Evolutionary conservation across 2,797 vertebrate species (phyloP).

Genomic region (Xiphorhynchus erythropygius): DNA sequence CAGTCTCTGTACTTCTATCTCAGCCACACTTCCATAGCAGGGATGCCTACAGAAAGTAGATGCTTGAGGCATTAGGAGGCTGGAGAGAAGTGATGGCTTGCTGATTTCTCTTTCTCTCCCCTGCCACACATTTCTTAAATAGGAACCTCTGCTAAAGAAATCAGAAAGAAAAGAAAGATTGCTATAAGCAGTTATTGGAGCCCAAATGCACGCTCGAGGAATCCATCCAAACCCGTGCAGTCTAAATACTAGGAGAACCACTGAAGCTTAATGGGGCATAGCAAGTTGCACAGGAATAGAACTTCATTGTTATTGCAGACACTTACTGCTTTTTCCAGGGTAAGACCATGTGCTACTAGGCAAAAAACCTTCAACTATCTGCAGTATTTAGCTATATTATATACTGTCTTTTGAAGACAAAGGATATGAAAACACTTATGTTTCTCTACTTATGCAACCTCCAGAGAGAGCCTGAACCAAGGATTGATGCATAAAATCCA

Average conservation of each 20-base stretch:
- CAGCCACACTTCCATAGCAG: background rate
- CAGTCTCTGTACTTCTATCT: background rate
- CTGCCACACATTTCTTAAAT: background rate
- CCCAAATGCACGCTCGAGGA: background rate
- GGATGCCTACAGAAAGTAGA: background rate
- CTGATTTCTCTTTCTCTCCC: background rate
- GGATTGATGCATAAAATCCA: background rate
- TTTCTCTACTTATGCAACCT: background rate
- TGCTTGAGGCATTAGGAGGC: background rate
- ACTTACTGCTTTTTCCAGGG: background rate
- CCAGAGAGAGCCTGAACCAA: background rate
- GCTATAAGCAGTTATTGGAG: background rate
- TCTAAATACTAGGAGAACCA: background rate
- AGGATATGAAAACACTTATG: background rate
- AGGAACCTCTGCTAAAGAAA: background rate
- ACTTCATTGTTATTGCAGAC: rapidly evolving
- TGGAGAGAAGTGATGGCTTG: background rate
- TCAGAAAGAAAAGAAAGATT: background rate
- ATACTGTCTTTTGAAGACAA: background rate
- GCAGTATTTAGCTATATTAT: background rate
- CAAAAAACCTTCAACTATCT: background rate
- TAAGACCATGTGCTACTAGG: background rate
- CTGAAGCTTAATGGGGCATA: background rate
- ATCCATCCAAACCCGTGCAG: background rate
- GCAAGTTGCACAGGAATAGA: background rate